phyloP scores from a whole-genome alignment of 30 jellyfish, hydroid and myxozoan species.

The Hydra vulgaris region DNA sequence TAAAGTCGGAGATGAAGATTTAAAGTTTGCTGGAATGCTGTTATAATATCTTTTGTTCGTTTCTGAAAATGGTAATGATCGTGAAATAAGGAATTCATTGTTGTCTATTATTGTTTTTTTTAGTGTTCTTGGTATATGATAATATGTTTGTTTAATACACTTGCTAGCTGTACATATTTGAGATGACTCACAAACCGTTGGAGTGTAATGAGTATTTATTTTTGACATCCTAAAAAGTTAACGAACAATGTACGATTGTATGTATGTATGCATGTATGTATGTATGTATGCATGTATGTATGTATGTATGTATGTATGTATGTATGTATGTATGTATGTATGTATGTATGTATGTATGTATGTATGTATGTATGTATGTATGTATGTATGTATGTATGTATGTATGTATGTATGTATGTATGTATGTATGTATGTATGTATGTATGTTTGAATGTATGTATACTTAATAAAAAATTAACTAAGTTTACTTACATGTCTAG shows the following conservation, averaged over 20 bases:
- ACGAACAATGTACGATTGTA: not conserved
- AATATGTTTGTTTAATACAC: not conserved
- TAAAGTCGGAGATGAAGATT: not conserved
- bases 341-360: constrained; percentile 15
- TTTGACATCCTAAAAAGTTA: not conserved
- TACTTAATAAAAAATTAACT: no score
- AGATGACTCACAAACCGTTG: not conserved
- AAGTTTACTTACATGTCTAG: no score
- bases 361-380: constrained; percentile 14
- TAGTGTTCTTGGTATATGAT: not conserved
- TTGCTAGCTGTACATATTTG: not conserved
- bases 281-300: constrained; percentile 13
- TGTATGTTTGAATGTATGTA: not conserved
- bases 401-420: not conserved
- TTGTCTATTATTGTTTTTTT: not conserved
- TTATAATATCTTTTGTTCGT: not conserved
- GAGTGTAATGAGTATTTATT: not conserved
- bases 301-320: constrained; percentile 15
- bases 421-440: not conserved
- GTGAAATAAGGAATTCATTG: not conserved
- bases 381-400: not conserved
- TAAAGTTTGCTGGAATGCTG: not conserved
- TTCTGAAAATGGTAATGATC: not conserved
- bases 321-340: constrained; percentile 11
- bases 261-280: constrained; percentile 13